Evolutionary conservation across 1,140 invertebrate genomes (phyloP).

Genomic region (Babylonia areolata): DNA sequence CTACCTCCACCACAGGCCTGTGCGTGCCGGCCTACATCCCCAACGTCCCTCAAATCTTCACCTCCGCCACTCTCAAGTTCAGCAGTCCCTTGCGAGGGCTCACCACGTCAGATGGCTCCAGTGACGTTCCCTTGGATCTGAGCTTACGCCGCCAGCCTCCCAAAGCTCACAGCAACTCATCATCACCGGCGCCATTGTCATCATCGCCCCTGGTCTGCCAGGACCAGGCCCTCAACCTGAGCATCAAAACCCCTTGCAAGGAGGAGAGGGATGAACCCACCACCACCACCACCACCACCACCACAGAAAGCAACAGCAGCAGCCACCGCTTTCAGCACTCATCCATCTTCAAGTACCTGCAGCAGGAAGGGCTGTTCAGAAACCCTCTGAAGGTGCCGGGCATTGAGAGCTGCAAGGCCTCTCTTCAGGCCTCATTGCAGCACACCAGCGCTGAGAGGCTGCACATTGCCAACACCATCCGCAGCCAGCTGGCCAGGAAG

Average conservation of each 20-base stretch:
- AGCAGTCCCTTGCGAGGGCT: constrained; percentile 7
- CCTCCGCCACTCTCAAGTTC: constrained; percentile 29
- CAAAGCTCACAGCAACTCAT: constrained; percentile 58
- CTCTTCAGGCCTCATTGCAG: too few species aligned
- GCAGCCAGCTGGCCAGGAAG: constrained; percentile 25
- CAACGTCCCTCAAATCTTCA: constrained; percentile 63
- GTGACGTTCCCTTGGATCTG: constrained; percentile 86
- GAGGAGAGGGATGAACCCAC: constrained; percentile 3
- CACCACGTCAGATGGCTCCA: constrained; percentile 29
- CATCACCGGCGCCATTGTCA: constrained; percentile 44
- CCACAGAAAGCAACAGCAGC: constrained; percentile 18
- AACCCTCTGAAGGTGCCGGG: constrained; percentile 36
- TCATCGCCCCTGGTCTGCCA: constrained; percentile 46
- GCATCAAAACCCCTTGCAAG: constrained; percentile 50
- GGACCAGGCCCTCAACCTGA: constrained; percentile 68
- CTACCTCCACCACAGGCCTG: constrained; percentile 44
- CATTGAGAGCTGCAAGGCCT: background rate
- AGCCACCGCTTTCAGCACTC: constrained; percentile 62
- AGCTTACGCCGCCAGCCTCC: constrained; percentile 83
- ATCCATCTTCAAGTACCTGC: constrained; percentile 71
- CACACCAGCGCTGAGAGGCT: background rate
- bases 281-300: constrained; percentile 4
- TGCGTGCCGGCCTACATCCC: constrained; percentile 65
- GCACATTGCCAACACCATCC: constrained; percentile 16
- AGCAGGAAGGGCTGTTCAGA: constrained; percentile 64